Conservation (phyloP, 2,113 vertebrate species). For the Cyanoramphus novaezelandiae region DNA sequence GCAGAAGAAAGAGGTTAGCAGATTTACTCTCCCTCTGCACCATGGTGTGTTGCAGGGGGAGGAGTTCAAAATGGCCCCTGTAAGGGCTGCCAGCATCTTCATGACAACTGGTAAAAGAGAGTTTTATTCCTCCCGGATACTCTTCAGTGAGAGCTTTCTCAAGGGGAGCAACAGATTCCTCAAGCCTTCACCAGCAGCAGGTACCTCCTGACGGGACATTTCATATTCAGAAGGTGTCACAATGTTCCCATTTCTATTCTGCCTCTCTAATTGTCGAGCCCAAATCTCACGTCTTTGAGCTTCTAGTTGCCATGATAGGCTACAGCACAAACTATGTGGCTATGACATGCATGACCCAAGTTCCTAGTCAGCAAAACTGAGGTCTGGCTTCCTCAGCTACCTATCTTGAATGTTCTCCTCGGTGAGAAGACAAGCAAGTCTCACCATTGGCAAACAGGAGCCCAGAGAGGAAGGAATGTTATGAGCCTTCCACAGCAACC, state of each 20-base stretch:
- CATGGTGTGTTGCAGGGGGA: conserved; percentile 17
- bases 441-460: background rate
- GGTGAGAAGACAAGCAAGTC: background rate
- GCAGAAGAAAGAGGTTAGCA: background rate
- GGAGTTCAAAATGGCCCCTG: conserved; percentile 41
- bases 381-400: background rate
- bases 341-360: background rate
- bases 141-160: background rate
- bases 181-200: background rate
- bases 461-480: background rate
- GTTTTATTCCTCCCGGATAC: background rate
- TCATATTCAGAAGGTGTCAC: background rate
- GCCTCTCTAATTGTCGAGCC: background rate
- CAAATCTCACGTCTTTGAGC: background rate
- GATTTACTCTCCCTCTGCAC: conserved; percentile 27
- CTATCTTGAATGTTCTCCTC: background rate
- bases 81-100: background rate
- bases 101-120: background rate
- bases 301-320: background rate
- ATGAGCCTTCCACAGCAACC: background rate
- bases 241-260: background rate
- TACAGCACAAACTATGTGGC: background rate
- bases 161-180: background rate
- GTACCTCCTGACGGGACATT: background rate
- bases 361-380: background rate